Conservation (phyloP, 2,113 vertebrate species). For the Grantiella picta region DNA sequence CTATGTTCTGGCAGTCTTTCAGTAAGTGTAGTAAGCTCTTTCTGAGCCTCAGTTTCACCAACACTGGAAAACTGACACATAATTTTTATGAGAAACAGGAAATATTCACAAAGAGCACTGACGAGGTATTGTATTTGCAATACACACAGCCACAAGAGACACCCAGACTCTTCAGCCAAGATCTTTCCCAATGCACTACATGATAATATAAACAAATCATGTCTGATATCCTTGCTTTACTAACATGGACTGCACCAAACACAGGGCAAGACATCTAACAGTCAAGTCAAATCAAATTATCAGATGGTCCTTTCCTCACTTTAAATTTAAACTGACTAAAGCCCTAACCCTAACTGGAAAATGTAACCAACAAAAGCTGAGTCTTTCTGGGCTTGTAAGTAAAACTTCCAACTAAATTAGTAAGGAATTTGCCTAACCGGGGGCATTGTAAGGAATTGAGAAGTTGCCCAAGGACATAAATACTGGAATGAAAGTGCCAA, state of each 20-base stretch:
- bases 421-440: background rate
- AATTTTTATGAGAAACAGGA: background rate
- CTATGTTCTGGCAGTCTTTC: background rate
- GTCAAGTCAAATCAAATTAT: background rate
- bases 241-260: background rate
- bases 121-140: background rate
- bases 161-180: background rate
- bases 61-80: background rate
- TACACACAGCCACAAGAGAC: background rate
- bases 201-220: background rate
- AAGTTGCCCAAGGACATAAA: background rate
- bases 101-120: background rate
- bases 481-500: background rate
- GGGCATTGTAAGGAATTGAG: background rate
- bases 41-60: background rate
- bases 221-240: background rate
- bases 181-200: background rate
- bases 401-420: background rate
- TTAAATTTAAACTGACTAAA: background rate
- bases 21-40: background rate
- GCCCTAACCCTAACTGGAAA: background rate
- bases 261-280: background rate
- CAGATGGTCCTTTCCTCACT: background rate
- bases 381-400: background rate
- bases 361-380: background rate